Evolutionary conservation across 2,797 vertebrate species (phyloP).

Genomic region (Sebastes paucispinis): DNA sequence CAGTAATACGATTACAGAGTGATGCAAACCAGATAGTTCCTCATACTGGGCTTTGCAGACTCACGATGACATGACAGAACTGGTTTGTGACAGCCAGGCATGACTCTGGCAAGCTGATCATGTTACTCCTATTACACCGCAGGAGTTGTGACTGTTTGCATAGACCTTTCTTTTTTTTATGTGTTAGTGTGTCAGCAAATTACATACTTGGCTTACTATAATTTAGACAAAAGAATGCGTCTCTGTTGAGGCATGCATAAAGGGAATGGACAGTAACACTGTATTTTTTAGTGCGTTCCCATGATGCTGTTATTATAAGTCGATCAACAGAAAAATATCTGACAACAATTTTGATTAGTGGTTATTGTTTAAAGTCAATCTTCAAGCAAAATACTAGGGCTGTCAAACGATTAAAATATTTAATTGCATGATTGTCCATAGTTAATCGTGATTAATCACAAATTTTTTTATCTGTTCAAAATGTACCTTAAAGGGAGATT

Average conservation of each 20-base stretch:
- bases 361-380: background rate
- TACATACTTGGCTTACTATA: no score
- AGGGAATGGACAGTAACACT: background rate
- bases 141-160: background rate
- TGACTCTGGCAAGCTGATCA: background rate
- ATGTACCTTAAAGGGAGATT: no score
- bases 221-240: background rate
- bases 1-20: conserved; percentile 16
- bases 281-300: background rate
- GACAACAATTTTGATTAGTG: background rate
- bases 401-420: no score
- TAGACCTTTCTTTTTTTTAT: background rate
- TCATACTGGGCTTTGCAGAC: conserved; percentile 46
- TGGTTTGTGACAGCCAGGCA: background rate
- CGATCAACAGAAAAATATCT: background rate
- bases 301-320: background rate
- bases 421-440: no score
- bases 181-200: background rate
- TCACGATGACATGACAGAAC: conserved; percentile 81
- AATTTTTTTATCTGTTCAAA: no score
- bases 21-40: conserved; percentile 51
- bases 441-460: no score
- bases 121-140: background rate
- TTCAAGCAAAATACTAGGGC: background rate
- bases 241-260: background rate